Evolutionary conservation across 2,888 invertebrate species (phyloP), one percentile per base, ranked within the genome.

Genomic region (Keiferia lycopersicella): DNA sequence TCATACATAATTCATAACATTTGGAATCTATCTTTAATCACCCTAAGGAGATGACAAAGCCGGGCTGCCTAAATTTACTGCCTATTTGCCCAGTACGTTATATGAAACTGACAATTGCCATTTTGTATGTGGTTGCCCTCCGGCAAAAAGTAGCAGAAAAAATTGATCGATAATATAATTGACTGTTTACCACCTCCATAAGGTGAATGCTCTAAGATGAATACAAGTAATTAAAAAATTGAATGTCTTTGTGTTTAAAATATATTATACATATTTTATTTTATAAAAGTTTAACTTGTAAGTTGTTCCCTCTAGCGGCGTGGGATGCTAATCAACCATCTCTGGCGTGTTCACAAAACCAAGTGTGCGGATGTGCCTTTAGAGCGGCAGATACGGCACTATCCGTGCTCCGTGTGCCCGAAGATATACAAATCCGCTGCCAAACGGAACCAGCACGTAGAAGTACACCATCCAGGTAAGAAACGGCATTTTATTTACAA

Each of bases 301-400:
- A 12, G 26, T 56, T 10, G 14, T 62, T 61, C n/a, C 16, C 67
- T 64, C 1, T 95, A 97, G 89, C 92, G 97, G 63, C 93, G 97
- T 68, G 97, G 97, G 1, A 96, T 96, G 95, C 86, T 96, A 11
- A 96, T 96, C 2, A 98, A 97, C 84, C 97, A 98, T 83, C 85
- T 97, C 71, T 96, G 95, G 67, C 96, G 96, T 77, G 88, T 95
- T 69, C 95, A 96, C 92, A 93, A 95, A 30, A 92, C 93, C 63
- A 93, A 94, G 95, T 41, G 96, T 94, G 16, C 69, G 0, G 95
- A 95, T 76, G 88, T 96, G 67, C 97, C 97, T 0, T 95, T 97
- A 73, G 87, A 96, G 67, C 93, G 95, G 69, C 94, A 95, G 14
- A 95, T 95, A 53, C 92, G 95, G 14, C 95, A 96, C 77, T 98